Conservation (phyloP, 2,888 invertebrate genomes). For the Troides helena region DNA sequence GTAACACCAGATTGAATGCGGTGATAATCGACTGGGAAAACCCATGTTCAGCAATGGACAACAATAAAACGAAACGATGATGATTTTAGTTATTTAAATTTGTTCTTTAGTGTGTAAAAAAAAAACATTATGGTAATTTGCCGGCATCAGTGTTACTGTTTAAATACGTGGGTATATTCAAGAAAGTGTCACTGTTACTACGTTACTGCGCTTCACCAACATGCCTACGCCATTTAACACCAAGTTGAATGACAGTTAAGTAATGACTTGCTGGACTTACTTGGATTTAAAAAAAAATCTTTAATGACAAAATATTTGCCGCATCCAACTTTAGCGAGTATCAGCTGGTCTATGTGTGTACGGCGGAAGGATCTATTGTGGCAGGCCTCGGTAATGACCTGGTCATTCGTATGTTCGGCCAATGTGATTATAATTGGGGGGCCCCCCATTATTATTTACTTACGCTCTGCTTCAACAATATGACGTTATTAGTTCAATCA, state of each 20-base stretch:
- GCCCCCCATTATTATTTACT: slow-evolving; percentile 40
- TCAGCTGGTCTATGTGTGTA: slow-evolving; percentile 40
- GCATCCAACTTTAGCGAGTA: slow-evolving; percentile 32
- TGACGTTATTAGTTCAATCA: slow-evolving; percentile 26
- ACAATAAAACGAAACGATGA: too few species aligned
- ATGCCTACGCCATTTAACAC: too few species aligned
- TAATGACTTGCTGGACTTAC: too few species aligned
- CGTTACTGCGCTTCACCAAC: too few species aligned
- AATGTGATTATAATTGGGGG: slow-evolving; percentile 71
- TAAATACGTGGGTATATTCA: too few species aligned
- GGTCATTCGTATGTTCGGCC: slow-evolving; percentile 58
- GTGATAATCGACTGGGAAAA: neutral
- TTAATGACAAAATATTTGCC: slow-evolving; percentile 26
- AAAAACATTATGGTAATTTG: too few species aligned
- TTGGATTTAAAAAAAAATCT: too few species aligned
- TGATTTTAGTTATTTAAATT: too few species aligned
- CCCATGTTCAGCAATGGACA: neutral
- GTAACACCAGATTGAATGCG: neutral
- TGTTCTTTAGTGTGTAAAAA: too few species aligned
- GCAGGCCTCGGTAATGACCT: slow-evolving; percentile 49
- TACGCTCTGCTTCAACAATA: slow-evolving; percentile 28
- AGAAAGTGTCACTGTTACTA: too few species aligned
- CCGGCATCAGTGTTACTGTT: too few species aligned
- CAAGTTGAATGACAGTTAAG: too few species aligned
- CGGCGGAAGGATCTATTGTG: slow-evolving; percentile 57